Evolutionary conservation across 2,113 vertebrate species (phyloP), one percentile per base, ranked within the genome.

Genomic region (Paedocypris sp.): DNA sequence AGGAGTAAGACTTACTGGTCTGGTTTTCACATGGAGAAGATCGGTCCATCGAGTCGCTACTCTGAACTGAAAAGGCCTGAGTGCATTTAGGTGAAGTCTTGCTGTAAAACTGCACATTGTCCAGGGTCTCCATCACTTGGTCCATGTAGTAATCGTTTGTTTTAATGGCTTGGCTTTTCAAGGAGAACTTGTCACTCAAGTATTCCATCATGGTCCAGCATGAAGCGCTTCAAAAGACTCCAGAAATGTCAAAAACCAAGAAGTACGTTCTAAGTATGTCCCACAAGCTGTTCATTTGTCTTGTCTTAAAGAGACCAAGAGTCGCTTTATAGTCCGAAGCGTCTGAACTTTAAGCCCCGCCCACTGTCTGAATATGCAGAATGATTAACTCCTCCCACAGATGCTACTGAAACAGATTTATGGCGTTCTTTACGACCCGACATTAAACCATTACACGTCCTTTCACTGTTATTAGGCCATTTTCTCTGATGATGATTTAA

Each of bases 121-220:
- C 93, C 85, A 96, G 80, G 43, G 86, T 88, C 80, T 97, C 93
- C 90, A 98, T 96, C 73, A 96, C 91, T 31, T 93, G 93, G 69
- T 95, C 90, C 83, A 92, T 78, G 85, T 97, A 98, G 76, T 91
- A 98, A 71, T 97, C 92, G 50, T 81, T 82, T 81, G 78, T 86
- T 79, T 97, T 98, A 73, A 85, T 83, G 46, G 82, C 70, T 69
- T 84, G 88, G 75, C 80, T 89, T 80, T 94, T 97, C 74, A 97
- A 71, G 50, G 90, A 77, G 66, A 97, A 97, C 78, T 98, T 98
- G 63, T 98, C 92, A 69, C 87, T 91, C 80, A 97, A 87, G 80
- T 90, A 97, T 81, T 98, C 93, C 93, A 98, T 98, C 87, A 87
- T 89, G 82, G 77, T 82, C 73, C 75, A 56, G 36, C 57, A 16